Base-by-base conservation (phyloP, 2,113 vertebrate genomes). In the Triplophysa tibetana region DNA sequence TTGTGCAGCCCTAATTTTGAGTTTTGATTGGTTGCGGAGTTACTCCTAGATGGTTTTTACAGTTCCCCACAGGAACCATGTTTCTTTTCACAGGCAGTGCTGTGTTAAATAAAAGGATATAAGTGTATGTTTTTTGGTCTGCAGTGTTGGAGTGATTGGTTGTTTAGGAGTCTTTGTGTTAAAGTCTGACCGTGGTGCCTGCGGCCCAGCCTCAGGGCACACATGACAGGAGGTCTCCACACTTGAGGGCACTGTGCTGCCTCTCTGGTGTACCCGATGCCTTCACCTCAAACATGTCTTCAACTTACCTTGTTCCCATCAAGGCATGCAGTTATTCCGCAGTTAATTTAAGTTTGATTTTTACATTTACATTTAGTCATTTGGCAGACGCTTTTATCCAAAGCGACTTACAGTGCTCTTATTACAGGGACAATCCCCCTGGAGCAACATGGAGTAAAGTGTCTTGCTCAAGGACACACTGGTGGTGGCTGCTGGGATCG, bases 161-260 rank as follows among this genome's bases (percentile, higher is more conserved):
- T 61, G 26, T 67, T 70, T 62, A 7, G 65, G 48, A 76, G 21
- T 19, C 43, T 43, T 60, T 54, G 52, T 24, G 14, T 29, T 73
- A 21, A 54, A 72, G 41, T 56, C 19, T 14, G 23, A 14, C 60
- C 26, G 66, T 29, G 67, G 17, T 14, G 82, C 75, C 79, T 66
- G 41, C 68, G 66, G 82, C 24, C 48, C 50, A 77, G 72, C 78
- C 75, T 84, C 41, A 2, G 79, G 82, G 79, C 74, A 69, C 75
- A 81, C 21, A 81, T 75, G 68, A 84, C 75, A 69, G 74, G 65
- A 45, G 58, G 48, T 56, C 58, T 64, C 61, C 26, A 17, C 66
- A 80, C 82, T 73, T 72, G 72, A 66, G 77, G 23, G 66, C 63
- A 75, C 21, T 67, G 41, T 54, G 48, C 67, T 50, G 45, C 19